phyloP scores from a whole-genome alignment of 2,888 invertebrate genomes.

The Girardia tigrina region DNA sequence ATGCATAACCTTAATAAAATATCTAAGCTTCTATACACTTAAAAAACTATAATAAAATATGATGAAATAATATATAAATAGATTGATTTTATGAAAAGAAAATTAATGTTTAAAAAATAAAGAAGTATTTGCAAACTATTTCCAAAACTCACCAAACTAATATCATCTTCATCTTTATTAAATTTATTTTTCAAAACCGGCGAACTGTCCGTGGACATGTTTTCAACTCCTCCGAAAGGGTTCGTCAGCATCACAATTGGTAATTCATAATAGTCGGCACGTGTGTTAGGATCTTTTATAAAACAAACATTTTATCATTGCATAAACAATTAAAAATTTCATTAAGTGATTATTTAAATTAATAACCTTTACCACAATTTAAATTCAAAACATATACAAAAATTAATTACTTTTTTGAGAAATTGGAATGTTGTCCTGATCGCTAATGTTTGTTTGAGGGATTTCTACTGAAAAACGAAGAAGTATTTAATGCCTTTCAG shows the following conservation, averaged over 20 bases:
- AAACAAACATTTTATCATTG: no score
- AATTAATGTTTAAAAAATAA: no score
- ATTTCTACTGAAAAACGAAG: neutral
- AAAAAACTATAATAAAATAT: no score
- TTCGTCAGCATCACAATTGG: neutral
- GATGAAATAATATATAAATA: no score
- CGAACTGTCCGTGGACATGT: neutral
- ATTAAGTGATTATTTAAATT: neutral
- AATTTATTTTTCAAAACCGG: neutral
- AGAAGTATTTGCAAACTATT: neutral
- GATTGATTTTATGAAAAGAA: no score
- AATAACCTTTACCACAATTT: neutral
- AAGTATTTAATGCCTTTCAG: no score
- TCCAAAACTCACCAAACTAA: neutral
- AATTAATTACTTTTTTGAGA: neutral
- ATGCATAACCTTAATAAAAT: no score
- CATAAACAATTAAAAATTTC: no score
- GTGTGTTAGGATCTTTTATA: no score
- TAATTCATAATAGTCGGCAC: neutral
- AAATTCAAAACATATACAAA: neutral
- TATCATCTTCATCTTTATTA: neutral
- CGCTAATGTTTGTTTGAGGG: neutral
- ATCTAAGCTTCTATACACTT: no score
- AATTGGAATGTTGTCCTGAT: constrained; percentile 5
- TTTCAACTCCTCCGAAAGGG: neutral